Evolutionary conservation across 1,140 invertebrate species (phyloP).

Genomic region (Drosophila watanabei): DNA sequence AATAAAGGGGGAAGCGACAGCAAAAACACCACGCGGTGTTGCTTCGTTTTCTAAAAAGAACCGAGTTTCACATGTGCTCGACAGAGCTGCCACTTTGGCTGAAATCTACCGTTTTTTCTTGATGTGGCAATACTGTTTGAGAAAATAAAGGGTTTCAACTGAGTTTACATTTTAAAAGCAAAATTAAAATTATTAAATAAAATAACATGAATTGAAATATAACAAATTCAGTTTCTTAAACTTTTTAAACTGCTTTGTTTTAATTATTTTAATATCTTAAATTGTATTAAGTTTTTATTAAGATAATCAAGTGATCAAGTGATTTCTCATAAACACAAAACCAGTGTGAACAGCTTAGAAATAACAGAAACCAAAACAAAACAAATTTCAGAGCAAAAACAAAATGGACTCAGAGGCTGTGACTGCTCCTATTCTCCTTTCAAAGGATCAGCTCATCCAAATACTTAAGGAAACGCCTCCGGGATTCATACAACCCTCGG

Average conservation of each 20-base stretch:
- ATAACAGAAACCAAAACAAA: constrained; percentile 26
- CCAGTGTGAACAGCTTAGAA: constrained; percentile 1
- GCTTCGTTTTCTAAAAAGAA: constrained; percentile 70
- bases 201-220: neutral
- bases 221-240: too few relatives aligned
- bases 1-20: constrained; percentile 69
- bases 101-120: neutral
- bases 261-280: neutral
- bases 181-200: neutral
- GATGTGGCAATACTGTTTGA: neutral
- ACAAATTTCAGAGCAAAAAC: neutral
- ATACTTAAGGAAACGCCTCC: constrained; percentile 20
- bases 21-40: constrained; percentile 81
- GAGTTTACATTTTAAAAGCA: neutral
- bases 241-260: neutral
- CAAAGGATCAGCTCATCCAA: constrained; percentile 29
- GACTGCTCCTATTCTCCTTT: neutral
- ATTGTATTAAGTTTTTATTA: neutral
- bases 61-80: constrained; percentile 16
- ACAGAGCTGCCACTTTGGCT: neutral
- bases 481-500: constrained; percentile 27
- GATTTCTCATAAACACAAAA: neutral
- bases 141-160: neutral
- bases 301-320: neutral
- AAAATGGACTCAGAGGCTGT: constrained; percentile 34